Conservation (phyloP, 2,888 invertebrate species). For the Drosophila demipolita region DNA sequence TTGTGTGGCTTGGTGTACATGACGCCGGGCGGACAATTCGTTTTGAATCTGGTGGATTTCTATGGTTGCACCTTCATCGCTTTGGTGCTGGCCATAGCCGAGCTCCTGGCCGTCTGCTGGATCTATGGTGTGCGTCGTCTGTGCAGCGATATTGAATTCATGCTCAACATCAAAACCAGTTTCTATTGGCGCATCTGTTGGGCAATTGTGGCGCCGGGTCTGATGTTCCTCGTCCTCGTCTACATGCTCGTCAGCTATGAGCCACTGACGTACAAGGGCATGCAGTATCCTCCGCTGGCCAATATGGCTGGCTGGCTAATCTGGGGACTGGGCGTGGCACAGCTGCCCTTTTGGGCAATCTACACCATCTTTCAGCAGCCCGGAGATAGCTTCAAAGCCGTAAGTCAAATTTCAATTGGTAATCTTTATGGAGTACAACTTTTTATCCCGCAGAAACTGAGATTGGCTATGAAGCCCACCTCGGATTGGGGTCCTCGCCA, state of each 20-base stretch:
- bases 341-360: conserved; percentile 85
- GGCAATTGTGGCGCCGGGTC: conserved; percentile 90
- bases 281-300: conserved; percentile 87
- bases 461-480: conserved; percentile 75
- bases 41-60: conserved; percentile 90
- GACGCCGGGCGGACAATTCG: conserved; percentile 90
- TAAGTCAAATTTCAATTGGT: conserved; percentile 21
- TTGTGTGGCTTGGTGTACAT: conserved; percentile 87
- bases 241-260: conserved; percentile 89
- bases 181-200: conserved; percentile 93
- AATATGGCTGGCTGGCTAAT: conserved; percentile 86
- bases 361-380: conserved; percentile 82
- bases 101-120: conserved; percentile 90
- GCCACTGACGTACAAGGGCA: conserved; percentile 87
- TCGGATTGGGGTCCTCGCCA: conserved; percentile 83
- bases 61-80: conserved; percentile 92
- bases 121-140: conserved; percentile 91
- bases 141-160: conserved; percentile 91
- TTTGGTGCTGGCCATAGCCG: conserved; percentile 88
- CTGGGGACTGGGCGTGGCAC: conserved; percentile 85
- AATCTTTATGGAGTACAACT: neutral
- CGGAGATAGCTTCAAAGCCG: conserved; percentile 50
- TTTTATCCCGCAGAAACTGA: conserved; percentile 77
- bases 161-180: conserved; percentile 88
- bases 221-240: conserved; percentile 89